Percentiles rank a stretch among this genome's conserved stretches.
Evolutionary conservation across 2,888 invertebrate species (phyloP).

Genomic region (Phytoseiulus persimilis): DNA sequence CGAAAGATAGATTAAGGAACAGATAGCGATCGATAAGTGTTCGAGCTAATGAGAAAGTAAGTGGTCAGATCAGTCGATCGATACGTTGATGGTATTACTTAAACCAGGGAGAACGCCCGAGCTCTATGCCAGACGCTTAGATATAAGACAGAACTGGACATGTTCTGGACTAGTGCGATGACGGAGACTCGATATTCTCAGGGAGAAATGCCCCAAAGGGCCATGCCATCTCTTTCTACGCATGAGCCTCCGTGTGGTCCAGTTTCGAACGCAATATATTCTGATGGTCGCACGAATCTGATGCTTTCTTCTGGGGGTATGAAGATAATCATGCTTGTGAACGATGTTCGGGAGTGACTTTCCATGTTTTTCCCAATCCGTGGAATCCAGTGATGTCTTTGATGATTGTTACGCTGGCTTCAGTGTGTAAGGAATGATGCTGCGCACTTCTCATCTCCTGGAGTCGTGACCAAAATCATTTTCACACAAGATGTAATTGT

Average conservation of each 20-base stretch:
- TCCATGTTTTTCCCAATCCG: neutral
- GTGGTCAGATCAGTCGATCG: neutral
- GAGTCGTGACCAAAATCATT: neutral
- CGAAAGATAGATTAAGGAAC: neutral
- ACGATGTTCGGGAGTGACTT: neutral
- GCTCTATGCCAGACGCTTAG: neutral
- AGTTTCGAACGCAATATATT: no score
- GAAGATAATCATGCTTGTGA: no score
- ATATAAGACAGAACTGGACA: neutral
- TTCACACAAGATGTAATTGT: neutral
- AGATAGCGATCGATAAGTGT: neutral
- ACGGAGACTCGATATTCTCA: neutral
- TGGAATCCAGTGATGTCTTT: neutral
- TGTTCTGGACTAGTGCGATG: neutral
- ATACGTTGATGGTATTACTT: neutral
- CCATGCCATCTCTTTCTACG: no score
- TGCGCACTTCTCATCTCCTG: neutral
- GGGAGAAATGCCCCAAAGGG: no score
- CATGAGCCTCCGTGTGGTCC: no score
- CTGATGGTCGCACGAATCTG: no score
- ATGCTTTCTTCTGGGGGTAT: no score
- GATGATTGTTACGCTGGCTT: neutral
- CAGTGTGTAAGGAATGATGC: neutral
- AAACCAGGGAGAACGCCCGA: neutral
- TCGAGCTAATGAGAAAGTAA: neutral